Conservation (phyloP, 2,797 vertebrate genomes). For the Betta splendens region DNA sequence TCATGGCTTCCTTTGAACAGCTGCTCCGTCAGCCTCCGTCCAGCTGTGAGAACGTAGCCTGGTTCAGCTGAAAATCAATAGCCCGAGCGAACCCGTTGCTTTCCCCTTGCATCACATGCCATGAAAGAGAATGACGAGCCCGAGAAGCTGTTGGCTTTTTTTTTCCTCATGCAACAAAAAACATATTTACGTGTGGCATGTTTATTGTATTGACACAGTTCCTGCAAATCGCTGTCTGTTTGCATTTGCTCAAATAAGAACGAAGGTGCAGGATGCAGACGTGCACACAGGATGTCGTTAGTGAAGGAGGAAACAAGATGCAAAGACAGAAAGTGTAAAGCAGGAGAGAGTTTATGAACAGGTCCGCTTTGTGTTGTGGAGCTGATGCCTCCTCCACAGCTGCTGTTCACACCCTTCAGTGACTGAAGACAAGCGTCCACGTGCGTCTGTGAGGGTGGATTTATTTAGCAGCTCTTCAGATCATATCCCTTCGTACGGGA, state of each 20-base stretch:
- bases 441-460: conserved; percentile 26
- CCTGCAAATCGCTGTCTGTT: too few species aligned
- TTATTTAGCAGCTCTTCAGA: conserved; percentile 52
- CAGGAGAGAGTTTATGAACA: too few species aligned
- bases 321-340: too few species aligned
- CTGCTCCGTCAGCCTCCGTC: conserved; percentile 31
- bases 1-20: conserved; percentile 60
- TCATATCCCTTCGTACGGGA: conserved; percentile 63
- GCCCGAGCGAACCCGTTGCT: conserved; percentile 64
- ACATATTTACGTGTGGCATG: too few species aligned
- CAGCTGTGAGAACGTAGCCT: conserved; percentile 60
- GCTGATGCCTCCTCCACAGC: too few species aligned
- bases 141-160: conserved; percentile 37
- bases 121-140: conserved; percentile 50
- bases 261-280: too few species aligned
- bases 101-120: conserved; percentile 73
- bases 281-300: too few species aligned
- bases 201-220: too few species aligned
- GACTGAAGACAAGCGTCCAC: conserved; percentile 2
- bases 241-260: too few species aligned
- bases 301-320: too few species aligned
- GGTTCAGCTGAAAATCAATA: conserved; percentile 64
- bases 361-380: too few species aligned
- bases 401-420: neutral
- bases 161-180: too few species aligned